A percentile compares a stretch with the other conserved stretches of the same genome.
Conservation (phyloP, 2,888 invertebrate species). For the Ophonus ardosiacus region DNA sequence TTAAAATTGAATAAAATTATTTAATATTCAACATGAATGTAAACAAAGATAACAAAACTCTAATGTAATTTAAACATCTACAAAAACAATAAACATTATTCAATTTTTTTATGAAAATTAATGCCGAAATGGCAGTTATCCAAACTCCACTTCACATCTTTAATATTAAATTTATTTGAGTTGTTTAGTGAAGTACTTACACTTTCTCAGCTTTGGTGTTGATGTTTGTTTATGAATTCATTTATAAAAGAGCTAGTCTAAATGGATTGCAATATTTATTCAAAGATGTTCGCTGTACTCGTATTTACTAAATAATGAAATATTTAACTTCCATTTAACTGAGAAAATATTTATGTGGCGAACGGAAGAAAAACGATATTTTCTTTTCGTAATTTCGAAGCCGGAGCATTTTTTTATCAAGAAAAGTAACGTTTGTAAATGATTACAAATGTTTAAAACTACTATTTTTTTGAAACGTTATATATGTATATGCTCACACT, state of each 20-base stretch:
- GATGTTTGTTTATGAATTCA: conserved; percentile 17
- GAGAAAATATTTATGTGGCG: conserved; percentile 17
- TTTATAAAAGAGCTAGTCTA: conserved; percentile 10
- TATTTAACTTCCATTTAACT: conserved; percentile 37
- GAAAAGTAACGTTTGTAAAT: conserved; percentile 9
- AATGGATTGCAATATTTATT: conserved; percentile 35
- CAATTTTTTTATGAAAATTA: conserved; percentile 12
- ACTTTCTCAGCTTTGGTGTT: conserved; percentile 22
- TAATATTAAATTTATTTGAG: conserved; percentile 18
- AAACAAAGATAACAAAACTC: conserved; percentile 38
- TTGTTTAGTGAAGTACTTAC: conserved; percentile 6
- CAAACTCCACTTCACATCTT: conserved; percentile 1
- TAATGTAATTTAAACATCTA: conserved; percentile 34
- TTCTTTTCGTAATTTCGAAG: background rate
- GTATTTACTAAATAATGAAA: conserved; percentile 5
- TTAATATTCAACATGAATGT: conserved; percentile 27
- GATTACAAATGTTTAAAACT: conserved; percentile 20
- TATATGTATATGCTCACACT: background rate
- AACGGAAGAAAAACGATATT: background rate
- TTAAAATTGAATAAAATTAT: conserved; percentile 33
- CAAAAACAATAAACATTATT: conserved; percentile 40
- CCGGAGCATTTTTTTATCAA: background rate
- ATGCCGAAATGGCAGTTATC: background rate
- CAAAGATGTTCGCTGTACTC: background rate
- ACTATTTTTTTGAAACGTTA: background rate